Conservation (phyloP, 2,113 vertebrate genomes). For the Neolamprologus longior region DNA sequence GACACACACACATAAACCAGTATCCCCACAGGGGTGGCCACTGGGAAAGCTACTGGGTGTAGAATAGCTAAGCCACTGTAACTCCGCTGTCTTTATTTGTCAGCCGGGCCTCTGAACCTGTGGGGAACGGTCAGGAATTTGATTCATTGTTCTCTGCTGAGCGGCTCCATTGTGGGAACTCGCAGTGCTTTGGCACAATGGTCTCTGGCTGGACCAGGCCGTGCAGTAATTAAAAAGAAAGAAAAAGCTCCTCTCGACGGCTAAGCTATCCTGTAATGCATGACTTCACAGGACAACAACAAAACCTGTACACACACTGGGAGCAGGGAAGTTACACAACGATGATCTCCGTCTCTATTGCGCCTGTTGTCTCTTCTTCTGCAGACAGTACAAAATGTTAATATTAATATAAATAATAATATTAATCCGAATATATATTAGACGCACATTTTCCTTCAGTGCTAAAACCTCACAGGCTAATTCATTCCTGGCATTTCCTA, state of each 20-base stretch:
- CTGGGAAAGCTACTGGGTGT: constrained; percentile 56
- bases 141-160: constrained; percentile 68
- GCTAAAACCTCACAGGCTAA: not conserved
- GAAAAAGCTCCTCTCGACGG: constrained; percentile 46
- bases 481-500: not conserved
- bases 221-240: constrained; percentile 64
- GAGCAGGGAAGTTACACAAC: constrained; percentile 33
- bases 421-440: not conserved
- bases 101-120: constrained; percentile 55
- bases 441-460: not conserved
- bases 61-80: constrained; percentile 69
- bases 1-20: constrained; percentile 18
- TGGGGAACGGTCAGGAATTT: constrained; percentile 64
- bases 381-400: not conserved
- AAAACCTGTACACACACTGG: constrained; percentile 45
- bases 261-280: constrained; percentile 62
- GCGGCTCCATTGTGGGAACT: constrained; percentile 69
- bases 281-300: constrained; percentile 66
- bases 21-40: constrained; percentile 47
- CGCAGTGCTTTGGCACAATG: constrained; percentile 58
- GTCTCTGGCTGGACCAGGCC: constrained; percentile 38
- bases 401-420: not conserved
- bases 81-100: constrained; percentile 54
- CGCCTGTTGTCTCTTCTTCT: not conserved
- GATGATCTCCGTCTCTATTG: not conserved